Evolutionary conservation across 2,888 invertebrate genomes (phyloP), one percentile per base, ranked within the genome.

Genomic region (Spisula solida): DNA sequence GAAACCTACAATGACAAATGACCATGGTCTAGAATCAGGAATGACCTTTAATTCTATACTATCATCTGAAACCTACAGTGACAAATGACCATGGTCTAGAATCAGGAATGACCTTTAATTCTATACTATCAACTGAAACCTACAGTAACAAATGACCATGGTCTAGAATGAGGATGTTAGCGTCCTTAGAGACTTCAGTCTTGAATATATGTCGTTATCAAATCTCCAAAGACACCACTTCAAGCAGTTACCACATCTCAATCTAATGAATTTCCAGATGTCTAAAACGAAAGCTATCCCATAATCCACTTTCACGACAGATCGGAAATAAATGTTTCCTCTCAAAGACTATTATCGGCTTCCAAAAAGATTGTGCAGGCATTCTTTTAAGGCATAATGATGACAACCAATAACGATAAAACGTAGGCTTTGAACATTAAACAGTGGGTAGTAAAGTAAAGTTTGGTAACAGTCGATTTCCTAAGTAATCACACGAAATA

Each of bases 191-290:
- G 60, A n/a, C 10, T 10, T 25, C 60, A 2, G n/a, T 66, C 60
- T 25, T 66, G 0, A 66, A 25, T 66, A 66, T 66, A 25, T 66
- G 0, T 75, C 25, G 18, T 18, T 75, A 25, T 31, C 75, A 75
- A 75, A 75, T 34, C 25, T 18, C 75, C 0, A 31, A 31, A 34
- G 75, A 75, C 75, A 75, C 18, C 31, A 25, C 75, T 75, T 75
- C 75, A 75, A 75, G 75, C 75, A 31, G 75, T 25, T 31, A 75
- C n/a, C 75, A 75, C 31, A 75, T 75, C 75, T 18, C 29, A 75
- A n/a, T 34, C 29, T 75, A 75, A 75, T 75, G 75, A 34, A 75
- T 75, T 75, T 75, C 75, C 60, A 34, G 75, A 31, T 75, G 75
- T 75, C 75, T 34, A 75, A 34, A 75, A 34, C 31, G 34, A 16